phyloP scores from a whole-genome alignment of 1,140 invertebrate species.

The Himalopsyche phryganea region DNA sequence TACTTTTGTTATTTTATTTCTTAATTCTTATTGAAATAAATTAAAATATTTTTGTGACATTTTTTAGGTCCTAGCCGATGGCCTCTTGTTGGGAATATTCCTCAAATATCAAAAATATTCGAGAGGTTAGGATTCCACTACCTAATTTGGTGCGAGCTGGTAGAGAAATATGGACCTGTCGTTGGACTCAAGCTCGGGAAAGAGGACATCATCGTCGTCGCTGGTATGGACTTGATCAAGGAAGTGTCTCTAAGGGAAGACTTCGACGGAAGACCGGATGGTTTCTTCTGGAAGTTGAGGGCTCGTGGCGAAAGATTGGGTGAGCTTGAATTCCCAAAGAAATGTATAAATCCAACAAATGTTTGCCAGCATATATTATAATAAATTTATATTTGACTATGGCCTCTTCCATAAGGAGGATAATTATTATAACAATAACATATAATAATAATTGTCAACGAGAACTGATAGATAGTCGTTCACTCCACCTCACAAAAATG shows the following conservation, averaged over 20 bases:
- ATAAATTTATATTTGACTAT: no score
- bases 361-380: no score
- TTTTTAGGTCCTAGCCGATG: conserved; percentile 25
- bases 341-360: no score
- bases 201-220: conserved; percentile 59
- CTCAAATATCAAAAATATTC: background rate
- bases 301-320: conserved; percentile 62
- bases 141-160: conserved; percentile 36
- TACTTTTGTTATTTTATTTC: no score
- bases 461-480: no score
- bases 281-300: conserved; percentile 63
- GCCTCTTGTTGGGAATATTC: conserved; percentile 22
- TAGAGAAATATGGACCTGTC: conserved; percentile 62
- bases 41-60: no score
- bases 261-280: conserved; percentile 67
- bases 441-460: no score
- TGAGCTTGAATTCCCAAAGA: no score
- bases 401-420: no score
- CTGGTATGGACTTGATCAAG: conserved; percentile 58
- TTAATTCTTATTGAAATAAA: no score
- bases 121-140: conserved; percentile 7
- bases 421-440: no score
- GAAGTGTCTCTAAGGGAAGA: conserved; percentile 59
- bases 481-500: no score
- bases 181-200: conserved; percentile 56